These are phyloP conservation scores for Laterallus jamaicensis DNA, from an alignment of 2,113 vertebrate genomes.

Conservation along the genomic window DNA sequence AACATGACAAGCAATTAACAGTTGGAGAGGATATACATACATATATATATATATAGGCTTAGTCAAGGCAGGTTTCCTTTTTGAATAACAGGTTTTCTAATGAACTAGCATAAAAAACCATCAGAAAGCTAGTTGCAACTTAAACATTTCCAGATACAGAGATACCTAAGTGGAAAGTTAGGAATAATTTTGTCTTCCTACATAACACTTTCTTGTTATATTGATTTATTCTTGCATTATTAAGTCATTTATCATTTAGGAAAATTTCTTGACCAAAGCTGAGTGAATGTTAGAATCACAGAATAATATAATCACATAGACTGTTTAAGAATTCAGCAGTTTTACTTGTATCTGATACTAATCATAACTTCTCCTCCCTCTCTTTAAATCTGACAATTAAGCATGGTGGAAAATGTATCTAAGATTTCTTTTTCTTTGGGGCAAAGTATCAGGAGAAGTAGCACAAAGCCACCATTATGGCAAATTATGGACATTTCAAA, in stretches of 20 bases:
- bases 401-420: not conserved
- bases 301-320: not conserved
- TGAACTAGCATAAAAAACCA: not conserved
- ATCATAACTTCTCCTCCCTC: not conserved
- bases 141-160: not conserved
- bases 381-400: not conserved
- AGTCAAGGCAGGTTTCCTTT: not conserved
- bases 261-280: not conserved
- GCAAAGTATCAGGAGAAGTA: not conserved
- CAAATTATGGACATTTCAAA: not conserved
- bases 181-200: not conserved
- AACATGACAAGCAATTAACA: not conserved
- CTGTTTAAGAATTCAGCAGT: not conserved
- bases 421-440: not conserved
- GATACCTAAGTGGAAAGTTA: not conserved
- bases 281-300: not conserved
- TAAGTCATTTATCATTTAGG: not conserved
- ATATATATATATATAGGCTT: not conserved
- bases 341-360: not conserved
- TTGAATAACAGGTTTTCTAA: not conserved
- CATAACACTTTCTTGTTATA: not conserved
- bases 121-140: not conserved
- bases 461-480: not conserved
- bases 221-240: constrained; percentile 5
- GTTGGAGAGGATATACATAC: not conserved